phyloP scores from a whole-genome alignment of 2,113 vertebrate genomes.

The Andinoacara biseriatus region DNA sequence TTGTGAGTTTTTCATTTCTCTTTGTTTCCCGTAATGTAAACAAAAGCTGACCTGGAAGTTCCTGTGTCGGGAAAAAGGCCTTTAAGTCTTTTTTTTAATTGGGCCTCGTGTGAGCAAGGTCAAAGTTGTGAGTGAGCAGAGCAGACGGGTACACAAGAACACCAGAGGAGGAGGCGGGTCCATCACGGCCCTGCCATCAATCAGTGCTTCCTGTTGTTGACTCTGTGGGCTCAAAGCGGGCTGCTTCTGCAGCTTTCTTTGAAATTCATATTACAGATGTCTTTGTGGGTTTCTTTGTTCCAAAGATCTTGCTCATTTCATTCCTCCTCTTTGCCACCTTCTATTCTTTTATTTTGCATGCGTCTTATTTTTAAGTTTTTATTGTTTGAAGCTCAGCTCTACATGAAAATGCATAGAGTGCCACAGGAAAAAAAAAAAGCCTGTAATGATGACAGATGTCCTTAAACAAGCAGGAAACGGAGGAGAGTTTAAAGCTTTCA shows the following conservation, averaged over 20 bases:
- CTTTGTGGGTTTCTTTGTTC: not conserved
- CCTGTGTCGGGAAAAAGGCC: not conserved
- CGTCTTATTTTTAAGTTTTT: not conserved
- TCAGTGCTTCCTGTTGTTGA: constrained; percentile 74
- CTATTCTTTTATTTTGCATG: not conserved
- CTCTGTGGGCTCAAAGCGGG: constrained; percentile 37
- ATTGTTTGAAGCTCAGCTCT: not conserved
- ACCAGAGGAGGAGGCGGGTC: constrained; percentile 37
- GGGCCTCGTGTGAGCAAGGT: constrained; percentile 21
- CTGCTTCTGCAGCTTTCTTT: constrained; percentile 46
- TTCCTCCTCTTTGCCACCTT: not conserved
- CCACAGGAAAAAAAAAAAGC: not conserved
- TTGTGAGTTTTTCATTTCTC: constrained; percentile 84
- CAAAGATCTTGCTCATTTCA: not conserved
- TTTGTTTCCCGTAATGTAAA: constrained; percentile 3
- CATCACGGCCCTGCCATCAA: constrained; percentile 60
- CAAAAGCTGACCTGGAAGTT: not conserved
- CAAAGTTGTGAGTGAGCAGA: constrained; percentile 20
- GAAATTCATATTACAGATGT: constrained; percentile 10
- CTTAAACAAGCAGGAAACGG: not conserved
- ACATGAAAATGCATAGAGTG: not conserved
- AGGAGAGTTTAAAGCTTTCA: not conserved
- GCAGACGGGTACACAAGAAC: constrained; percentile 16
- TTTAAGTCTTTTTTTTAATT: constrained; percentile 31
- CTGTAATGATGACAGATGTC: constrained; percentile 45